Percentiles rank a stretch among this genome's conserved stretches.
These are phyloP conservation scores for Tupiocoris notatus DNA, from an alignment of 2,888 invertebrate species.

Conservation along the genomic window DNA sequence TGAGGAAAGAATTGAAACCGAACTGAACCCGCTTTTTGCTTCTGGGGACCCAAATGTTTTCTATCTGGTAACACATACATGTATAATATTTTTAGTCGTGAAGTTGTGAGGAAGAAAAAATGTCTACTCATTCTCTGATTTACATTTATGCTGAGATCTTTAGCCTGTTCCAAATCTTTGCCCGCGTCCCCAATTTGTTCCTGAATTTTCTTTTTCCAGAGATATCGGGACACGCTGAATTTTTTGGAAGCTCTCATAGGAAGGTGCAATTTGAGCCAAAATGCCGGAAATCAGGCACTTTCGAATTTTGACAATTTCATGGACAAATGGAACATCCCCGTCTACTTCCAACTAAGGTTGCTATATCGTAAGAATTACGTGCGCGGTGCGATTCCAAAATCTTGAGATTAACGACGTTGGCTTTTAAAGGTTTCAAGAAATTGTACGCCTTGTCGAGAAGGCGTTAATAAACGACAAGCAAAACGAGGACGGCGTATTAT, in stretches of 20 bases:
- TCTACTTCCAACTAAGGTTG: conserved; percentile 93
- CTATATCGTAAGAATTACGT: too few relatives aligned
- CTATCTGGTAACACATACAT: conserved; percentile 64
- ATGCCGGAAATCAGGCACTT: conserved; percentile 62
- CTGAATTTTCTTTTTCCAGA: conserved; percentile 53
- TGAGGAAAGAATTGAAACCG: conserved; percentile 75
- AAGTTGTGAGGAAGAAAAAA: too few relatives aligned
- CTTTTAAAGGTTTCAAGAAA: conserved; percentile 92
- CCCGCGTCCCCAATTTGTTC: too few relatives aligned
- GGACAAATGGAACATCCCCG: conserved; percentile 87
- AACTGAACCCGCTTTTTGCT: conserved; percentile 80
- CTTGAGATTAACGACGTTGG: too few relatives aligned
- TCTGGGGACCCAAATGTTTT: conserved; percentile 90
- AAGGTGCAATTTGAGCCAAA: conserved; percentile 60
- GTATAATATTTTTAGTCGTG: too few relatives aligned
- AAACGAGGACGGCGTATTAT: conserved; percentile 38
- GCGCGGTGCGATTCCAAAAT: too few relatives aligned
- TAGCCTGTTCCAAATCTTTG: too few relatives aligned
- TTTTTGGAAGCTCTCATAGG: conserved; percentile 72
- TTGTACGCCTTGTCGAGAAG: conserved; percentile 68
- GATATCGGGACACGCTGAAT: conserved; percentile 74
- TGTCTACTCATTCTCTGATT: too few relatives aligned
- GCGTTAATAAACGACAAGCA: conserved; percentile 51
- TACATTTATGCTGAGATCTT: too few relatives aligned
- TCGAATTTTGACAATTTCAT: conserved; percentile 75